A percentile compares a stretch with the other conserved stretches of the same genome.
These are phyloP conservation scores for Drosophila picticornis DNA, from an alignment of 2,888 invertebrate genomes.

Conservation along the genomic window DNA sequence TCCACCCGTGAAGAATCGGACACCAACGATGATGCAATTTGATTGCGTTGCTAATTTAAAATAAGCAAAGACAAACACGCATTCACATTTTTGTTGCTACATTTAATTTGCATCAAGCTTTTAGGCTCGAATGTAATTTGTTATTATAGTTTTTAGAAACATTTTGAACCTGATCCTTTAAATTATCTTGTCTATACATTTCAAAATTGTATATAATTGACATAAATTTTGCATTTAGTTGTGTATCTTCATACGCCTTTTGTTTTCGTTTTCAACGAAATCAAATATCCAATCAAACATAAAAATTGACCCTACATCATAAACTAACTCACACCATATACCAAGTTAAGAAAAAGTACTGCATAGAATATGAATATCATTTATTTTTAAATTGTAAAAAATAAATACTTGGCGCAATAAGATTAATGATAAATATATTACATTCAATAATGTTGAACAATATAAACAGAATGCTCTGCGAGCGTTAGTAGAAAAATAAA, in stretches of 20 bases:
- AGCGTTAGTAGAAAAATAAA: not conserved
- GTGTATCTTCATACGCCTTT: not conserved
- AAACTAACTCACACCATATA: not conserved
- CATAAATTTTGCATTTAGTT: slow-evolving; percentile 15
- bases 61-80: not conserved
- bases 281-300: not conserved
- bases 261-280: slow-evolving; percentile 31
- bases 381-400: slow-evolving; percentile 26
- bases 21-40: slow-evolving; percentile 2
- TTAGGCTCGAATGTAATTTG: slow-evolving; percentile 48
- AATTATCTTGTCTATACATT: slow-evolving; percentile 6
- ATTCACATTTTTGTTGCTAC: slow-evolving; percentile 13
- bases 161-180: not conserved
- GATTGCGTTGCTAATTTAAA: slow-evolving; percentile 11
- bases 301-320: not conserved
- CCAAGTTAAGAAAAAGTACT: slow-evolving; percentile 12
- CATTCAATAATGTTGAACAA: slow-evolving; percentile 4
- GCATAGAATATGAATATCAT: slow-evolving; percentile 24
- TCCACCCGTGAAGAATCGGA: not conserved
- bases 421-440: slow-evolving; percentile 1
- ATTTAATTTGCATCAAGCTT: slow-evolving; percentile 4
- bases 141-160: slow-evolving; percentile 45
- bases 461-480: slow-evolving; percentile 16
- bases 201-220: slow-evolving; percentile 15
- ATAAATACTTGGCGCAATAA: slow-evolving; percentile 46